Base-by-base conservation (phyloP, 2,888 invertebrate species). In the Dioctria linearis region DNA sequence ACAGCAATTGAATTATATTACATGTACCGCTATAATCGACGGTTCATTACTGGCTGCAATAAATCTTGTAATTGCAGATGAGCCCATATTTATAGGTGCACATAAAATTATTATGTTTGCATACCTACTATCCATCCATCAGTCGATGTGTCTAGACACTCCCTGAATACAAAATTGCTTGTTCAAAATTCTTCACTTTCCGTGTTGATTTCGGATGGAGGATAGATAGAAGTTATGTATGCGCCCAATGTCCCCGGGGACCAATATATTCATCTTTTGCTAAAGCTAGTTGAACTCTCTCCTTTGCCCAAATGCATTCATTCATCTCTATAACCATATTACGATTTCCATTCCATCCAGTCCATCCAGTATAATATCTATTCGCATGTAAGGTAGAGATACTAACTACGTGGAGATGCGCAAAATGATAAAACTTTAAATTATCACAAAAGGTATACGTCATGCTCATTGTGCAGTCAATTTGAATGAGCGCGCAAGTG, bases 21-120 rank as follows among this genome's bases (percentile, higher is more conserved):
- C 54, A 54, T 54, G 54, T 54, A n/a, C 54, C 3, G 11, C 11
- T 4, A n/a, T 54, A n/a, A 4, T 54, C 25, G 9, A 9, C 51
- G n/a, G 11, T 51, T 69, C 69, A 69, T 69, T 69, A 69, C 69
- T 9, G 6, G 51, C 54, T 67, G 67, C 51, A 69, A 69, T 69
- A 69, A 69, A 69, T 69, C 39, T 69, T 69, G 54, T 69, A 69
- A 51, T 51, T 69, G 69, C 69, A 69, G 51, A 69, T 69, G 69
- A 69, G 49, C 13, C 69, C 39, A 39, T 69, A 69, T 69, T 43
- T 49, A n/a, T n/a, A 39, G 25, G 40, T 51, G 11, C 25, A 25
- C 37, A 49, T 49, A 2, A 69, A 69, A 69, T 69, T 69, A 25
- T 25, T 25, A 25, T 25, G 69, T 69, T 69, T 40, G 69, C 51